A percentile compares a stretch with the other conserved stretches of the same genome.
These are phyloP conservation scores for Aspidoscelis tigris DNA, from an alignment of 2,113 vertebrate genomes.

Conservation along the genomic window DNA sequence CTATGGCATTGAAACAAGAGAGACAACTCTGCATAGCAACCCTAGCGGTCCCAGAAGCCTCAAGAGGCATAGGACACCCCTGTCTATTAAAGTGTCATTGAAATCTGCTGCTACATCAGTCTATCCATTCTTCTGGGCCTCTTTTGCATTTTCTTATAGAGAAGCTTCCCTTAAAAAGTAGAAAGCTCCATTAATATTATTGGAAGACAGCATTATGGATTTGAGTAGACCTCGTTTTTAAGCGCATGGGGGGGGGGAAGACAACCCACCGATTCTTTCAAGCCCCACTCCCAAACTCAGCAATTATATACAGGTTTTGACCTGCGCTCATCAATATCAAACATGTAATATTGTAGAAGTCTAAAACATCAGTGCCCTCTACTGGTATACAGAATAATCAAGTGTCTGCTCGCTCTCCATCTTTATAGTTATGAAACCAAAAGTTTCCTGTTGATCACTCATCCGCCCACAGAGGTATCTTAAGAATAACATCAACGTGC, in stretches of 20 bases:
- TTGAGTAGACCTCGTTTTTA: background rate
- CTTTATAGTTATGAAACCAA: constrained; percentile 4
- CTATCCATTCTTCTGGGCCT: background rate
- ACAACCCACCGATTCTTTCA: background rate
- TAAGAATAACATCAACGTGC: background rate
- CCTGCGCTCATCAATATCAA: background rate
- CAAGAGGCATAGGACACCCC: background rate
- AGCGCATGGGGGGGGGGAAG: background rate
- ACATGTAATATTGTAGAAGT: background rate
- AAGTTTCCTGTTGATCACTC: background rate
- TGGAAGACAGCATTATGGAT: background rate
- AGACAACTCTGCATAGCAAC: background rate
- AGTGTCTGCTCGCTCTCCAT: background rate
- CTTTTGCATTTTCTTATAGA: background rate
- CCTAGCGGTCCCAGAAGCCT: background rate
- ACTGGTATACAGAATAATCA: background rate
- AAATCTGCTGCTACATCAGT: background rate
- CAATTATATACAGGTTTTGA: constrained; percentile 17
- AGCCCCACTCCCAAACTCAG: background rate
- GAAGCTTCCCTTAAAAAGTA: background rate
- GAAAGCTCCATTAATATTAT: background rate
- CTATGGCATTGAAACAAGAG: background rate
- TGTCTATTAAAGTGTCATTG: background rate
- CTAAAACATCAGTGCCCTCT: constrained; percentile 24
- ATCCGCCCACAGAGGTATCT: background rate